These are phyloP conservation scores for Drosophila dives DNA, from an alignment of 2,888 invertebrate species.

Conservation along the genomic window DNA sequence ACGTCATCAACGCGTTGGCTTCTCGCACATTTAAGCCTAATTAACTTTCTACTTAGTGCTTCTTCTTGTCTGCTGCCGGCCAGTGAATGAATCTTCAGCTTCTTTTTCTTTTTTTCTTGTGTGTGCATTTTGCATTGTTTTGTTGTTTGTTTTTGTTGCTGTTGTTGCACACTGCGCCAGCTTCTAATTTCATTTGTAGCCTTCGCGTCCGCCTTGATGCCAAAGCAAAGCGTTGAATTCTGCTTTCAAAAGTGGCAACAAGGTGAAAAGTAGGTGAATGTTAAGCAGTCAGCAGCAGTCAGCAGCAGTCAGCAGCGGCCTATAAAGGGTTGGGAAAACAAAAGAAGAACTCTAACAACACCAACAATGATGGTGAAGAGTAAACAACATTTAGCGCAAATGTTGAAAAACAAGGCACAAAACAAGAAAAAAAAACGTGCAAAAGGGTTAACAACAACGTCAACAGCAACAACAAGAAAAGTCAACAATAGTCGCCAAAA, in stretches of 20 bases:
- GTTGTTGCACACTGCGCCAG: conserved; percentile 72
- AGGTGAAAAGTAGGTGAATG: conserved; percentile 55
- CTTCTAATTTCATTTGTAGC: conserved; percentile 78
- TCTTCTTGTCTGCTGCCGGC: conserved; percentile 15
- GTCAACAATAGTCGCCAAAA: conserved; percentile 44
- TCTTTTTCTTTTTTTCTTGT: conserved; percentile 11
- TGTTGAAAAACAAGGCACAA: conserved; percentile 39
- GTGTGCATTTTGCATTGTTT: conserved; percentile 65
- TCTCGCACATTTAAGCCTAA: conserved; percentile 80
- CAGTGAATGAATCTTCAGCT: conserved; percentile 49
- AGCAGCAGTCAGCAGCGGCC: conserved; percentile 24
- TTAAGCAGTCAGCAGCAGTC: conserved; percentile 30
- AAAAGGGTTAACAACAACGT: conserved; percentile 67
- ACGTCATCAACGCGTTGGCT: conserved; percentile 17
- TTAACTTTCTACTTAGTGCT: conserved; percentile 81
- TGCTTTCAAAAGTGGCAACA: conserved; percentile 60
- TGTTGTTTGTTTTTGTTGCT: conserved; percentile 33
- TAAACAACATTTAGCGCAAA: conserved; percentile 78
- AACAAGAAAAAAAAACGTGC: conserved; percentile 49
- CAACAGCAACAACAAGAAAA: conserved; percentile 10
- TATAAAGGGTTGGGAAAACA: conserved; percentile 57
- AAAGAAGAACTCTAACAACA: conserved; percentile 68
- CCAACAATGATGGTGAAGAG: conserved; percentile 72
- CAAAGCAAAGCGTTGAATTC: conserved; percentile 69
- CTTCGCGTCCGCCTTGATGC: conserved; percentile 69